Conservation (phyloP, 2,888 invertebrate species). For the Microplitis deprimator region DNA sequence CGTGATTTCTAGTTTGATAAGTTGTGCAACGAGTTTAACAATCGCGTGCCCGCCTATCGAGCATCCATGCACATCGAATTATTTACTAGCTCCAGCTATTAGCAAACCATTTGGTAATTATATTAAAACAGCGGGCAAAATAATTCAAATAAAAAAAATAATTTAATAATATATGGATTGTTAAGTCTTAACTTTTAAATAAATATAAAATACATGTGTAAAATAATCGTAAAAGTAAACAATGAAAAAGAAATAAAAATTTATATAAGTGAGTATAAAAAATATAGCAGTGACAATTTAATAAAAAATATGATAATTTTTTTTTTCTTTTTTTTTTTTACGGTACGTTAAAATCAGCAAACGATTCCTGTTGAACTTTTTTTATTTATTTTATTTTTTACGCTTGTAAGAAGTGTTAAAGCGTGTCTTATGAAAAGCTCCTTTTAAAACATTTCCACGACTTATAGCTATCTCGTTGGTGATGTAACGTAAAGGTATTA, state of each 20-base stretch:
- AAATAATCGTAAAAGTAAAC: too few species aligned
- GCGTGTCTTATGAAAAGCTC: background rate
- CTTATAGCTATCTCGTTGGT: background rate
- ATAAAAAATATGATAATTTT: background rate
- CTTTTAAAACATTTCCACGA: background rate
- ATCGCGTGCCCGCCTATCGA: conserved; percentile 61
- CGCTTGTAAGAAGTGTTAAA: background rate
- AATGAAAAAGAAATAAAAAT: too few species aligned
- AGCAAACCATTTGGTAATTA: background rate
- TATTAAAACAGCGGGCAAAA: background rate
- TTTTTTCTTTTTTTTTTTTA: background rate
- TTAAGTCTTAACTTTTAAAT: too few species aligned
- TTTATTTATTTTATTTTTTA: background rate
- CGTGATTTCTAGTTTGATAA: conserved; percentile 47
- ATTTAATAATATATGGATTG: too few species aligned
- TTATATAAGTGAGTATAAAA: too few species aligned
- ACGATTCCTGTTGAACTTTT: background rate
- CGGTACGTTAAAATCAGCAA: background rate
- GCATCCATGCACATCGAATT: conserved; percentile 23
- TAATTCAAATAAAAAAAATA: background rate
- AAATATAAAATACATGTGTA: too few species aligned
- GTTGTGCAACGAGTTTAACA: conserved; percentile 54
- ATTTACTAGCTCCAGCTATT: conserved; percentile 26
- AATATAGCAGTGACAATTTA: too few species aligned
- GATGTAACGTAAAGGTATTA: background rate